phyloP scores from a whole-genome alignment of 2,888 invertebrate species.

The Digitonthophagus gazella region DNA sequence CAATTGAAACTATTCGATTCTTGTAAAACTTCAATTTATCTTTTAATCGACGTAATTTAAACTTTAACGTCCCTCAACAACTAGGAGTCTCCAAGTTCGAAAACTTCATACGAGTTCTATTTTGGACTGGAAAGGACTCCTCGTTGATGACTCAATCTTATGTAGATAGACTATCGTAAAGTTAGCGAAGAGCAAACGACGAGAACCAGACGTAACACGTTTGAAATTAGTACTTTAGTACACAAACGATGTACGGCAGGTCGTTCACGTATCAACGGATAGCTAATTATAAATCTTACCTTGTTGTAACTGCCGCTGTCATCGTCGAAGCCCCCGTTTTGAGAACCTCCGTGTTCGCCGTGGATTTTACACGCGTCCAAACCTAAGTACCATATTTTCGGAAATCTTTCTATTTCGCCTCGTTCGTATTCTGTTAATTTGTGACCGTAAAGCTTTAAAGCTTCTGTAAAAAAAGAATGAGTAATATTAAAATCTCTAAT shows the following conservation, averaged over 20 bases:
- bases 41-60: too few species aligned
- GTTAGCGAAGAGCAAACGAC: background rate
- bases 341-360: conserved; percentile 73
- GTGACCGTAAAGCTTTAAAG: conserved; percentile 78
- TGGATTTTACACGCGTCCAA: conserved; percentile 82
- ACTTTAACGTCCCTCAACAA: too few species aligned
- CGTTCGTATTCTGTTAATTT: conserved; percentile 87
- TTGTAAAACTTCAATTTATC: too few species aligned
- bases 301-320: conserved; percentile 94
- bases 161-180: background rate
- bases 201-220: background rate
- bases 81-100: too few species aligned
- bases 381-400: conserved; percentile 93
- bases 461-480: conserved; percentile 60
- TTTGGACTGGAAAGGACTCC: too few species aligned
- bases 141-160: background rate
- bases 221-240: background rate
- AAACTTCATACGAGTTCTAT: too few species aligned
- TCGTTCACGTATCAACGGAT: background rate
- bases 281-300: conserved; percentile 56
- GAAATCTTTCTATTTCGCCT: conserved; percentile 86
- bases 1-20: background rate
- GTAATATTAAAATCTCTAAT: background rate
- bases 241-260: background rate
- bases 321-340: conserved; percentile 88